These are phyloP conservation scores for Samia ricini DNA, from an alignment of 1,140 invertebrate species.

Conservation along the genomic window DNA sequence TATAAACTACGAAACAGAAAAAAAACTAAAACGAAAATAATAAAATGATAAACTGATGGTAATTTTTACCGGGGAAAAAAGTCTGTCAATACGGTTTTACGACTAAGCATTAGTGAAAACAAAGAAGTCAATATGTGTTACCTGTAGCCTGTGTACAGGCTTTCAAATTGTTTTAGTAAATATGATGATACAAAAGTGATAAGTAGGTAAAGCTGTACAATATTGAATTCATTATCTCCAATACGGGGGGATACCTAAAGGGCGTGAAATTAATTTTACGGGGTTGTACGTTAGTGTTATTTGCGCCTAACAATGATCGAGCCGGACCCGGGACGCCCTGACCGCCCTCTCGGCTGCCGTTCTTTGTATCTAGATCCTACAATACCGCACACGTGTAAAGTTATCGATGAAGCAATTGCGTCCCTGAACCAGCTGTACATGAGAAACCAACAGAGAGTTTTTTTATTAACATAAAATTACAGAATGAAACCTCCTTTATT, in stretches of 20 bases:
- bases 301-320: slow-evolving; percentile 31
- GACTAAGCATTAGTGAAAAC: too few relatives aligned
- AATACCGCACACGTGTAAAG: not conserved
- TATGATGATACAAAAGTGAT: not conserved
- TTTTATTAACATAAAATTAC: not conserved
- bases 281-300: slow-evolving; percentile 22
- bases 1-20: too few relatives aligned
- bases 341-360: slow-evolving; percentile 42
- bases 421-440: not conserved
- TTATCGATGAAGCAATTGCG: not conserved
- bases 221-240: not conserved
- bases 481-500: too few relatives aligned
- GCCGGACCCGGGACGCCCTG: slow-evolving; percentile 46
- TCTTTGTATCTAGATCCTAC: slow-evolving; percentile 18
- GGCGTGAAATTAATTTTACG: slow-evolving; percentile 40
- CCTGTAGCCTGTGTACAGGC: too few relatives aligned
- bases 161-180: too few relatives aligned
- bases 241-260: slow-evolving; percentile 24
- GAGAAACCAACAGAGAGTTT: not conserved
- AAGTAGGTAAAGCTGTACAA: slow-evolving; percentile 6
- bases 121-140: too few relatives aligned
- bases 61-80: too few relatives aligned
- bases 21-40: too few relatives aligned
- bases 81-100: too few relatives aligned
- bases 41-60: too few relatives aligned